Evolutionary conservation across 2,113 vertebrate genomes (phyloP), one percentile per base, ranked within the genome.

Genomic region (Seriola aureovittata): DNA sequence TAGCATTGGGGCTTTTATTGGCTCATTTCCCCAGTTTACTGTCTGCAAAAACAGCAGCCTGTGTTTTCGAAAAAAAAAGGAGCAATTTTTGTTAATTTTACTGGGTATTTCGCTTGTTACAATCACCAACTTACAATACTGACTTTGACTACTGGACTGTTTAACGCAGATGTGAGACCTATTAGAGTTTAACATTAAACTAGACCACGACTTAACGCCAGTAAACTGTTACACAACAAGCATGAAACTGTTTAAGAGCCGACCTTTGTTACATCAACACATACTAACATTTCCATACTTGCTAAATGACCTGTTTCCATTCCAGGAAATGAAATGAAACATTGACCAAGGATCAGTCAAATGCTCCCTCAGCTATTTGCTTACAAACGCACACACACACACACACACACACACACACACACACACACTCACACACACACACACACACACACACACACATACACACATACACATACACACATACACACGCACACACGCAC

Each of bases 231-330:
- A 42, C 21, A 60, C 54, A 70, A 65, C 3, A 0, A 3, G 13
- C 40, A 16, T 57, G 5, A 82, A 80, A 65, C 48, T 23, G 29
- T 81, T 87, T 62, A 80, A 71, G 52, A 79, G 78, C 13, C 1
- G 65, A 92, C 82, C 89, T 90, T 90, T 88, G 90, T 63, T 60
- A 21, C 71, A 67, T 16, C 23, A 72, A 36, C 50, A 34, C 67
- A 48, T 14, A 12, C 32, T 58, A 1, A 44, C 73, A 73, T 83
- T 77, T 72, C 8, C 21, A 65, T 70, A 59, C 36, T 75, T 38
- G 23, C 52, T 44, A 29, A 76, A 78, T 70, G 10, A 21, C n/a
- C 14, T 3, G n/a, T 79, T 48, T 71, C 67, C 1, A 63, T 81
- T 81, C 44, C 36, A 64, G 73, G 69, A 85, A 89, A 78, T 72